Evolutionary conservation across 92 coral and sea anemone genomes (phyloP), one percentile per base, ranked within the genome.

Genomic region (Anthopleura xanthogrammica): DNA sequence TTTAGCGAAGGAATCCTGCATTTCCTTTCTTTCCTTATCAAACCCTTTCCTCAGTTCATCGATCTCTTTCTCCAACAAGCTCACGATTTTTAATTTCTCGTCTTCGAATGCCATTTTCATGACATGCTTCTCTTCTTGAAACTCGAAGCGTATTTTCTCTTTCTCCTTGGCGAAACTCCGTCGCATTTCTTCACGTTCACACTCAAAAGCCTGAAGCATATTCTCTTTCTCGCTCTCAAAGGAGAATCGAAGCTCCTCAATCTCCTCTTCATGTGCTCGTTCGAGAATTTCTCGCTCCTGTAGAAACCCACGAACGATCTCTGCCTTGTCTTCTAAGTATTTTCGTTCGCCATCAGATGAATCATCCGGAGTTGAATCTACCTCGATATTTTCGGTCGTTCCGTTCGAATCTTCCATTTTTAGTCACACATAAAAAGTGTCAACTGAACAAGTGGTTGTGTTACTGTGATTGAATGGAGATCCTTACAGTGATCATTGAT

Each of bases 111-210:
- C 88, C 83, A 92, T 82, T 77, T 94, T 96, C 87, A 96, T 85
- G 42, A 96, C 99, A 82, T 96, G 99, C 77, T 94, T 96, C 86
- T 89, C 97, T 64, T 93, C 93, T 83, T 96, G 99, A 70, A 96
- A 96, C 55, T 90, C 99, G 43, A 93, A 86, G 12, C 99, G 95
- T 73, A 96, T 95, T 76, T 90, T 90, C 55, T 96, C 97, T 52
- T 94, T 96, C 76, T 96, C 99, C 74, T 92, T 94, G 78, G 88
- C 92, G 89, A 90, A 94, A 74, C 80, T 81, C 83, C 95, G 91
- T 52, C 98, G 92, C 91, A 94, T 91, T 83, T 96, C 98, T 83
- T 96, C 94, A 42, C 93, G 91, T 85, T 94, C 99, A 43, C 90
- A 89, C 72, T 96, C 98, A 56, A 96, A 96, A 16, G 88, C 91